These are phyloP conservation scores for Pelodytes ibericus DNA, from an alignment of 2,797 vertebrate species.

Conservation along the genomic window DNA sequence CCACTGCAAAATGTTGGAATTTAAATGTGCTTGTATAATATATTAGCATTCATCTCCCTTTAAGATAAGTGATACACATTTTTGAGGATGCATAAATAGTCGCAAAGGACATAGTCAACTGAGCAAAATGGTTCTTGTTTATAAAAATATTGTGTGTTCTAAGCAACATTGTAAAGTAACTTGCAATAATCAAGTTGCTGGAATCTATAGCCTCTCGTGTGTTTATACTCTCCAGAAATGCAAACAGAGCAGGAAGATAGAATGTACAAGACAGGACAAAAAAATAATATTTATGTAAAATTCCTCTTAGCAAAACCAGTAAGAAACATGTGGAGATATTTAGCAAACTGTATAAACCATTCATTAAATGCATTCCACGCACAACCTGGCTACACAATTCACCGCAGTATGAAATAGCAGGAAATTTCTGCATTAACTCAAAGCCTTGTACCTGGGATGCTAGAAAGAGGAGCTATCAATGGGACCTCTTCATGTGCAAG, in stretches of 20 bases:
- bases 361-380: constrained; percentile 55
- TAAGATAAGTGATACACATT: not conserved
- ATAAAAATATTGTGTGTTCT: constrained; percentile 1
- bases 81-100: not conserved
- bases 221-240: constrained; percentile 33
- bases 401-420: constrained; percentile 48
- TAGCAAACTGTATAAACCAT: constrained; percentile 56
- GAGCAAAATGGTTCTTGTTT: not conserved
- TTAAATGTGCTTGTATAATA: too few species aligned
- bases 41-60: too few species aligned
- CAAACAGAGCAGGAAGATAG: constrained; percentile 38
- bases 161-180: constrained; percentile 16
- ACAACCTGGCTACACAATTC: constrained; percentile 48
- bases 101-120: not conserved
- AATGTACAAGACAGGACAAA: constrained; percentile 50
- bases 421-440: constrained; percentile 56
- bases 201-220: constrained; percentile 2
- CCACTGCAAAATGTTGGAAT: too few species aligned
- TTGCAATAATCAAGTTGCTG: constrained; percentile 40
- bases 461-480: constrained; percentile 35
- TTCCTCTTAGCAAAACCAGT: constrained; percentile 42
- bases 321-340: constrained; percentile 55
- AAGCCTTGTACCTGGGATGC: constrained; percentile 43
- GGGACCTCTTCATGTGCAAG: constrained; percentile 34
- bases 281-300: constrained; percentile 55